Percentiles rank a stretch among this genome's conserved stretches.
Evolutionary conservation across 2,113 vertebrate species (phyloP).

Genomic region (Lampris incognitus): DNA sequence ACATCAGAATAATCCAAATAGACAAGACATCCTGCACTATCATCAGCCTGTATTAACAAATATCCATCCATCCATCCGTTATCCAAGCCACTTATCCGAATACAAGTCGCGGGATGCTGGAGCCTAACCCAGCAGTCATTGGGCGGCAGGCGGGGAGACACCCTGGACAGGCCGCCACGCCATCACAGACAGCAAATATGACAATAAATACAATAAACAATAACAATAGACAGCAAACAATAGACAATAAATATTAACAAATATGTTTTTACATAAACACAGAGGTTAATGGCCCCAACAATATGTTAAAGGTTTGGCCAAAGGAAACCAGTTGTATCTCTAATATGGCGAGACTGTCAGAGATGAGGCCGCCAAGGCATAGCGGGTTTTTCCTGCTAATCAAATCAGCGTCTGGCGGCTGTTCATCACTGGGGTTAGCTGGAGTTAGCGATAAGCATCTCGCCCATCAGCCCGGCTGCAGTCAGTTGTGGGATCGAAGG

Average conservation of each 20-base stretch:
- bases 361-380: not conserved
- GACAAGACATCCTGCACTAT: not conserved
- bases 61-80: too few relatives aligned
- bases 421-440: conserved; percentile 40
- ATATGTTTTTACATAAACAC: not conserved
- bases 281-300: not conserved
- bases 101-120: too few relatives aligned
- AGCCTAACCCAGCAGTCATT: too few relatives aligned
- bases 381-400: conserved; percentile 26
- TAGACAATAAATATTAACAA: conserved; percentile 1
- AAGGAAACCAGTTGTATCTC: not conserved
- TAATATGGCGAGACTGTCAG: conserved; percentile 9
- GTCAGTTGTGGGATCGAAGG: conserved; percentile 37
- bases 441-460: conserved; percentile 26
- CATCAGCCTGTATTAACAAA: not conserved
- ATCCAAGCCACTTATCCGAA: too few relatives aligned
- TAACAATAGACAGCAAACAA: too few relatives aligned
- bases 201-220: too few relatives aligned
- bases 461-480: conserved; percentile 30
- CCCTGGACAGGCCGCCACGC: too few relatives aligned
- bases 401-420: conserved; percentile 24
- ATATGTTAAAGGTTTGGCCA: not conserved
- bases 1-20: not conserved
- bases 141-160: too few relatives aligned
- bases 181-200: too few relatives aligned